A percentile compares a stretch with the other conserved stretches of the same genome.
Conservation (phyloP, 2,888 invertebrate species). For the Lasioglossum zephyrum region DNA sequence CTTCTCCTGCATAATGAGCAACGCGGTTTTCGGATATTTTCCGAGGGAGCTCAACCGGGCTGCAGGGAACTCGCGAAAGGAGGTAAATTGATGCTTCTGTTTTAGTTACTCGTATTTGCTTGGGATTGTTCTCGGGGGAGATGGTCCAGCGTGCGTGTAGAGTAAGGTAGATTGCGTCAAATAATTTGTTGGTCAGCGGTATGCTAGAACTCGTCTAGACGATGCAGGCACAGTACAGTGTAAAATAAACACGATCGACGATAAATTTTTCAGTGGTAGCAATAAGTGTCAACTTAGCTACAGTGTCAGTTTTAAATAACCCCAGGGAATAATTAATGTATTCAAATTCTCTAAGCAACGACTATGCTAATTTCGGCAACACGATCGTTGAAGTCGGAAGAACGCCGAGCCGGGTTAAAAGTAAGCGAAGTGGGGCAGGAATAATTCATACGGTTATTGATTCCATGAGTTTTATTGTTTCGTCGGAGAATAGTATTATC, state of each 20-base stretch:
- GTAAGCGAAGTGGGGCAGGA: not conserved
- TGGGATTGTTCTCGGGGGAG: not conserved
- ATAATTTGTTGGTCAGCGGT: not conserved
- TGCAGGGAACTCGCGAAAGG: not conserved
- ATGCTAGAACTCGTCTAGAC: too few species aligned
- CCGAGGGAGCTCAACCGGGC: not conserved
- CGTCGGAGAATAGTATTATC: not conserved
- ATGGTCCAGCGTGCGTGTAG: not conserved
- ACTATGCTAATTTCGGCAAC: not conserved
- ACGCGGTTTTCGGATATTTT: not conserved
- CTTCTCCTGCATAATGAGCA: not conserved
- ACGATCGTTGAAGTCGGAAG: not conserved
- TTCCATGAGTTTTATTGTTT: not conserved
- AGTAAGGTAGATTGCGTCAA: not conserved
- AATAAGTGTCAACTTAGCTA: not conserved
- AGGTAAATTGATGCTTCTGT: not conserved
- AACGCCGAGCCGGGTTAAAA: not conserved
- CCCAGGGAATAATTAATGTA: not conserved
- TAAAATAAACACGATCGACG: not conserved
- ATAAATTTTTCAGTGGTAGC: not conserved
- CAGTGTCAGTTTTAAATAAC: not conserved
- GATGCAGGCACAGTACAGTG: too few species aligned
- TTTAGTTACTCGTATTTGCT: too few species aligned
- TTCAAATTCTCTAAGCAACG: not conserved
- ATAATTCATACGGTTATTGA: conserved; percentile 8